These are phyloP conservation scores for Anhinga rufa DNA, from an alignment of 2,113 vertebrate genomes.

Conservation along the genomic window DNA sequence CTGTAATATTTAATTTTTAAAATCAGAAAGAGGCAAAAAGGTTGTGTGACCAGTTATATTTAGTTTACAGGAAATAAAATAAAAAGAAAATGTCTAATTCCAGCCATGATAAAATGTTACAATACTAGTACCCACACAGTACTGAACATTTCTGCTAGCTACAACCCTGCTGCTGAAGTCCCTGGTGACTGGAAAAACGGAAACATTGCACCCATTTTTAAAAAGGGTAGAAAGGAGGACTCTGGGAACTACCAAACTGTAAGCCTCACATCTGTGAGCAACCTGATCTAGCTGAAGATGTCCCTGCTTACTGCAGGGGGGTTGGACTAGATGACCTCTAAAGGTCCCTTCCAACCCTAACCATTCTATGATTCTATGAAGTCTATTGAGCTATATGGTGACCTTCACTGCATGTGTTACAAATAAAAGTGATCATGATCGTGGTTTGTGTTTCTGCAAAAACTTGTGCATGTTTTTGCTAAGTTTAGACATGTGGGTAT, in stretches of 20 bases:
- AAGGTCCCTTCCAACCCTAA: not conserved
- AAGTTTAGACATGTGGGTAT: not conserved
- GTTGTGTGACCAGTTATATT: not conserved
- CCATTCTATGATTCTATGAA: not conserved
- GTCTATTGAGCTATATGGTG: not conserved
- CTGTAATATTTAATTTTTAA: not conserved
- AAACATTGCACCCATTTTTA: not conserved
- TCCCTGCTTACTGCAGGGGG: not conserved
- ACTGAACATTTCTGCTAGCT: not conserved
- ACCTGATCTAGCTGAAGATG: not conserved
- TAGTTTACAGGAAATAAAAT: not conserved
- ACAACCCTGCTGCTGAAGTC: not conserved
- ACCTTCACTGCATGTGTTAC: not conserved
- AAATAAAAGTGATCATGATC: not conserved
- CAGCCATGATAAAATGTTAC: not conserved
- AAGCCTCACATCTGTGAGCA: not conserved
- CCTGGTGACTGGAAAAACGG: not conserved
- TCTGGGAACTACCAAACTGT: not conserved
- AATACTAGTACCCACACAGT: not conserved
- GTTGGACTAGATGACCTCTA: not conserved
- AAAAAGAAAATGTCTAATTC: not conserved
- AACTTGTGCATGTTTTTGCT: not conserved
- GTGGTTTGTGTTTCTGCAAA: not conserved
- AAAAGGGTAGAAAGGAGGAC: not conserved
- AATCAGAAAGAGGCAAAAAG: not conserved